phyloP scores from a whole-genome alignment of 2,797 vertebrate genomes.

The Semotilus atromaculatus region DNA sequence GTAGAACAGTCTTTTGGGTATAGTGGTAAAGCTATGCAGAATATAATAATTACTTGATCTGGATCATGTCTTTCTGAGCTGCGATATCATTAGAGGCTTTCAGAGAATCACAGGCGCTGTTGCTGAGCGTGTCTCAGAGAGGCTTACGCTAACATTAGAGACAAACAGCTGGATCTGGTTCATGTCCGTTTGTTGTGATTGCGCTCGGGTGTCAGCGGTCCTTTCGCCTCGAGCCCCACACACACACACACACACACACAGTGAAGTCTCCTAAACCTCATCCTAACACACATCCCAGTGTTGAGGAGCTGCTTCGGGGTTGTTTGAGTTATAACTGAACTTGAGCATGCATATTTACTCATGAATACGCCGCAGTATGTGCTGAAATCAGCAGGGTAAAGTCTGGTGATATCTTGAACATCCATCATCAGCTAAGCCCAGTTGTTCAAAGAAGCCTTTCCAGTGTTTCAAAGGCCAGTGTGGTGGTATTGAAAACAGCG shows the following conservation, averaged over 20 bases:
- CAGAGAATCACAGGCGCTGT: background rate
- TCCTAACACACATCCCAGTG: background rate
- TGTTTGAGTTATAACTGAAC: conserved; percentile 8
- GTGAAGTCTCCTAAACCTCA: background rate
- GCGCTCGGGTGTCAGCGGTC: background rate
- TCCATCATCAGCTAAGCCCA: background rate
- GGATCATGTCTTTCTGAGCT: background rate
- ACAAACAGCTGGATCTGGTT: background rate
- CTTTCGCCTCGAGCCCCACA: background rate
- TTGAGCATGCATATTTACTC: background rate
- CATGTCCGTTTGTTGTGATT: background rate
- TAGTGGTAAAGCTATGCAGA: background rate
- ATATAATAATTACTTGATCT: background rate
- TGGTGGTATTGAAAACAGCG: background rate
- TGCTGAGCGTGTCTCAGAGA: background rate
- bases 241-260: background rate
- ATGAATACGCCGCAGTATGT: background rate
- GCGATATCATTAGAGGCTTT: background rate
- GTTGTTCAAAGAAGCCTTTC: background rate
- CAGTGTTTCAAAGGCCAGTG: background rate
- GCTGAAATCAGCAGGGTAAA: background rate
- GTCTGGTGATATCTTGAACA: background rate
- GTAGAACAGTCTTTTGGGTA: background rate
- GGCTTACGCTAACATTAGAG: background rate
- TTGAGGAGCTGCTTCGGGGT: background rate